Percentiles rank a stretch among this genome's conserved stretches.
phyloP scores from a whole-genome alignment of 2,888 invertebrate species.

The Meteorus cinctellus region DNA sequence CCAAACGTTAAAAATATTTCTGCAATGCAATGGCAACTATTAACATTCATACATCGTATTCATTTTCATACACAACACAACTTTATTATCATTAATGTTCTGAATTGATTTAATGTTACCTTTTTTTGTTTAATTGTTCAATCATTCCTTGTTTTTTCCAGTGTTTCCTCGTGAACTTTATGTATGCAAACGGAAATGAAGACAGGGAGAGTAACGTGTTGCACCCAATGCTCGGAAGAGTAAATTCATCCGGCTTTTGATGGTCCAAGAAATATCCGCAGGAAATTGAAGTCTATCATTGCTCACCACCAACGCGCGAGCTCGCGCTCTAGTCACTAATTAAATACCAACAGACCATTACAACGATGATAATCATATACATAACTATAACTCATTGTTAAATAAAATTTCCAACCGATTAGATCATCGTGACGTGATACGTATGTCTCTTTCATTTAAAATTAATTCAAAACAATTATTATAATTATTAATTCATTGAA shows the following conservation, averaged over 20 bases:
- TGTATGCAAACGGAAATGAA: constrained; percentile 13
- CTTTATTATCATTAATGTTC: neutral
- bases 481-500: neutral
- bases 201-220: neutral
- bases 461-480: constrained; percentile 1
- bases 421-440: neutral
- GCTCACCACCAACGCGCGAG: constrained; percentile 7
- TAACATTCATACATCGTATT: neutral
- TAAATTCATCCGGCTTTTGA: constrained; percentile 43
- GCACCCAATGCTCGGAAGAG: constrained; percentile 25
- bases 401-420: neutral
- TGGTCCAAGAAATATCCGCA: constrained; percentile 45
- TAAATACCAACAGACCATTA: constrained; percentile 33
- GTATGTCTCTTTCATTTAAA: neutral
- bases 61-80: neutral
- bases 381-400: neutral
- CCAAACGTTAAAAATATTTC: neutral
- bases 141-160: neutral
- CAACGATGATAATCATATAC: constrained; percentile 11
- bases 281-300: constrained; percentile 42
- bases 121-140: neutral
- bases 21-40: neutral
- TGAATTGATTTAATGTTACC: neutral
- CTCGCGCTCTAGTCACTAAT: constrained; percentile 33
- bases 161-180: neutral